phyloP scores from a whole-genome alignment of 1,140 invertebrate species.

The Pseudoatta argentina region DNA sequence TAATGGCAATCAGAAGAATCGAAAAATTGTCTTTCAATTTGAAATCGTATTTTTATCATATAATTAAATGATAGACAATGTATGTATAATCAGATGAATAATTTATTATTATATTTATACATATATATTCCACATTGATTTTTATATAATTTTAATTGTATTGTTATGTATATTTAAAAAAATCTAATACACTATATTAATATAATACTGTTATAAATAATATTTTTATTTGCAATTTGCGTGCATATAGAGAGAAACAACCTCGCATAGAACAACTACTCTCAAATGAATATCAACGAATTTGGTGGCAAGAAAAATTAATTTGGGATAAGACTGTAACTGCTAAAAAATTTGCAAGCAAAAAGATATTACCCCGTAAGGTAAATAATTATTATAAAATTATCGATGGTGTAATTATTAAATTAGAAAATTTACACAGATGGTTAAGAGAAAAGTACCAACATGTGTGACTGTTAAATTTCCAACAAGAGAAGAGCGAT shows the following conservation, averaged over 20 bases:
- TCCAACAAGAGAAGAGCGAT: background rate
- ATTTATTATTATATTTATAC: background rate
- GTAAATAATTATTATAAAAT: slow-evolving; percentile 14
- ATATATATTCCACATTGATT: background rate
- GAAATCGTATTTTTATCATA: background rate
- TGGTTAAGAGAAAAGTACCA: slow-evolving; percentile 47
- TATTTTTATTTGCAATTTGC: background rate
- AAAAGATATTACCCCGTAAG: slow-evolving; percentile 55
- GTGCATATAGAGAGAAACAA: slow-evolving; percentile 54
- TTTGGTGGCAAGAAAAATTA: slow-evolving; percentile 76
- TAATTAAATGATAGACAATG: background rate
- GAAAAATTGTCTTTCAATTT: background rate
- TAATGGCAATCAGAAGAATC: background rate
- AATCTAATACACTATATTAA: background rate
- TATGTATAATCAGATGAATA: background rate
- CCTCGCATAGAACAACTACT: slow-evolving; percentile 74
- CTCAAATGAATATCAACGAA: slow-evolving; percentile 78
- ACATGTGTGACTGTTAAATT: slow-evolving; percentile 43
- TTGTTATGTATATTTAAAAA: background rate
- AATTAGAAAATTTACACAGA: slow-evolving; percentile 12
- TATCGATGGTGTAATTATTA: background rate
- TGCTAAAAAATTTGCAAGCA: slow-evolving; percentile 13
- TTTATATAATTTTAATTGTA: background rate
- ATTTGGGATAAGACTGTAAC: slow-evolving; percentile 66
- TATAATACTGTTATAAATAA: background rate